Evolutionary conservation across 2,888 invertebrate species (phyloP).

Genomic region (Dasypolia templi): DNA sequence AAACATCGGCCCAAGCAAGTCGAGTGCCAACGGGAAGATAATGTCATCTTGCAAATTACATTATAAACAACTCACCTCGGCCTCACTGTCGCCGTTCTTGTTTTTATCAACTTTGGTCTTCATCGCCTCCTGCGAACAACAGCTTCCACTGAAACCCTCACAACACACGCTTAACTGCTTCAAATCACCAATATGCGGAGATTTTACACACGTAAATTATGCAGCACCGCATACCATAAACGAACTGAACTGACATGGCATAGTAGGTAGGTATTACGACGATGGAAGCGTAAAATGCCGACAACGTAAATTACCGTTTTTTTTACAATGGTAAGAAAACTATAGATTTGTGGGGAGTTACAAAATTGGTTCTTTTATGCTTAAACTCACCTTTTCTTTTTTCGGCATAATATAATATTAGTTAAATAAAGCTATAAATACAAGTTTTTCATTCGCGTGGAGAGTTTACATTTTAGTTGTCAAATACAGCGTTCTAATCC

Average conservation of each 20-base stretch:
- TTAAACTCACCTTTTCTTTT: constrained; percentile 82
- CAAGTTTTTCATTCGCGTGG: constrained; percentile 79
- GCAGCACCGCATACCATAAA: constrained; percentile 84
- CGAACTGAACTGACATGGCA: constrained; percentile 86
- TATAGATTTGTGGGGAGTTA: constrained; percentile 29
- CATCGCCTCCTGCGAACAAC: constrained; percentile 89
- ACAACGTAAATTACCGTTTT: constrained; percentile 72
- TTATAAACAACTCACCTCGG: constrained; percentile 88
- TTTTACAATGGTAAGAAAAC: constrained; percentile 56
- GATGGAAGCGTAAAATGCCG: constrained; percentile 80
- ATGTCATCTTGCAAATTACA: constrained; percentile 66
- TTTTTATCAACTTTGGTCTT: constrained; percentile 91
- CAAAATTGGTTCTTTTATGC: constrained; percentile 56
- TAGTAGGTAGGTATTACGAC: constrained; percentile 69
- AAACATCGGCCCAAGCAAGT: constrained; percentile 63
- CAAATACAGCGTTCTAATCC: constrained; percentile 63
- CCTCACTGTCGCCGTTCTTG: constrained; percentile 89
- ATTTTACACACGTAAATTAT: constrained; percentile 84
- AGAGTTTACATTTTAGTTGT: constrained; percentile 79
- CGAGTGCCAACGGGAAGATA: constrained; percentile 66
- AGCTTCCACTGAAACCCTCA: constrained; percentile 83
- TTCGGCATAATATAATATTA: constrained; percentile 79
- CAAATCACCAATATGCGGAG: constrained; percentile 77
- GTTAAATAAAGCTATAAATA: constrained; percentile 79
- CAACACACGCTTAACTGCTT: constrained; percentile 78